Percentiles rank a stretch among this genome's conserved stretches.
phyloP scores from a whole-genome alignment of 2,888 invertebrate genomes.

The Bedellia somnulentella region DNA sequence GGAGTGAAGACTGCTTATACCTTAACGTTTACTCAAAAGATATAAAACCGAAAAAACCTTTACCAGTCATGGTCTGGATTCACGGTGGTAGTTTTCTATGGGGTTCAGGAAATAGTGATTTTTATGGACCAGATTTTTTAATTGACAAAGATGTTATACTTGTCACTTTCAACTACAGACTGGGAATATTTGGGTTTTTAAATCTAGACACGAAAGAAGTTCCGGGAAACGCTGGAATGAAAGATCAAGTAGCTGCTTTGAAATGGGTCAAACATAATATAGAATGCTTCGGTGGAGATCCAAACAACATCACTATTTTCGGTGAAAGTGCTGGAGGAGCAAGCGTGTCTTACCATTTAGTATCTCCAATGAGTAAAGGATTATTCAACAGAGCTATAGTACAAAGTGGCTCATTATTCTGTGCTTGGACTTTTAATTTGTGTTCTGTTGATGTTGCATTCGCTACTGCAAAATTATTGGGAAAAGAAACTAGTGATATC shows the following conservation, averaged over 20 bases:
- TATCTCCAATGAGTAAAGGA: conserved; percentile 43
- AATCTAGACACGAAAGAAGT: conserved; percentile 32
- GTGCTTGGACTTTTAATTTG: conserved; percentile 46
- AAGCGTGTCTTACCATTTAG: conserved; percentile 26
- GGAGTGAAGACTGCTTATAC: conserved; percentile 40
- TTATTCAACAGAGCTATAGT: conserved; percentile 57
- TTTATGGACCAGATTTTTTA: conserved; percentile 36
- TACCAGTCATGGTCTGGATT: too few species aligned
- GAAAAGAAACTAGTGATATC: conserved; percentile 23
- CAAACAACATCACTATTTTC: conserved; percentile 38
- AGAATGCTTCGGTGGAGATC: conserved; percentile 33
- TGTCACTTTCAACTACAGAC: too few species aligned
- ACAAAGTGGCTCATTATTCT: conserved; percentile 68
- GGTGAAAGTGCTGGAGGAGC: conserved; percentile 42
- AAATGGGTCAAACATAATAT: conserved; percentile 40
- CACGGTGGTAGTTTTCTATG: conserved; percentile 28
- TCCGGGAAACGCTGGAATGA: conserved; percentile 47
- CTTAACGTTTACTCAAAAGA: conserved; percentile 38
- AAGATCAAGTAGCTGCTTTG: conserved; percentile 43
- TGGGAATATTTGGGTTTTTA: conserved; percentile 36
- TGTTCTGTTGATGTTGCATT: conserved; percentile 38
- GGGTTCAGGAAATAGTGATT: conserved; percentile 27
- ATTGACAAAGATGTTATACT: conserved; percentile 29
- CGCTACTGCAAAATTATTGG: conserved; percentile 21
- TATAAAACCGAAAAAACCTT: conserved; percentile 14